Evolutionary conservation across 2,797 vertebrate genomes (phyloP), one percentile per base, ranked within the genome.

Genomic region (Petrocephalus sullivani): DNA sequence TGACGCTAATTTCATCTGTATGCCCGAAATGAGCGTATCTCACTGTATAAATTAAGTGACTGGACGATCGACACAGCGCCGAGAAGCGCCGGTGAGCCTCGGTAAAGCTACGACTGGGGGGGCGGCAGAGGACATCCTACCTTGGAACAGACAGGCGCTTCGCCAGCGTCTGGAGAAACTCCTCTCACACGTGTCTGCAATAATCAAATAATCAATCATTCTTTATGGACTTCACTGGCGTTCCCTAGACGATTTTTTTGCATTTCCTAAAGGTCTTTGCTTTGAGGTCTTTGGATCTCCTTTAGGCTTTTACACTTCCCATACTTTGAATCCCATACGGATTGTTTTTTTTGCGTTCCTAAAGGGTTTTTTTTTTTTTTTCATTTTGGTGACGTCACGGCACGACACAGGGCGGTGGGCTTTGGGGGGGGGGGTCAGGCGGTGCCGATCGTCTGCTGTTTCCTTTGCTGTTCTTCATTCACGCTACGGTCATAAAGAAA

Each of bases 11-110:
- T 54, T 28, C 16, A 78, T 78, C 46, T 49, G 19, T 49, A 81
- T 85, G 8, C 23, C 49, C 53, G 14, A 67, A 6, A 54, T 51
- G n/a, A 46, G 51, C 57, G 10, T 46, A 60, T 88, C 46, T 67
- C 82, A 64, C n/a, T 82, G 85, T 56, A 91, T 91, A 84, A 84
- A 28, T 28, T 28, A 28, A 89, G 75, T 78, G 56, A 75, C 83
- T 71, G 19, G 58, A 89, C 75, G 33, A 37, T 33, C 54, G 23
- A 87, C 51, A 82, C 60, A 61, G 85, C 53, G 53, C 41, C 21
- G 54, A 87, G 85, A 58, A 41, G 41, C 67, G 54, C 41, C 49
- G 88, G 33, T 89, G 61, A 89, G 56, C 85, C 21, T 49, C 33
- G 28, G 53, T 75, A 89, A 89, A 89, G 81, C 85, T 71, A 37